Conservation (phyloP, 2,888 invertebrate species). For the Bedellia somnulentella region DNA sequence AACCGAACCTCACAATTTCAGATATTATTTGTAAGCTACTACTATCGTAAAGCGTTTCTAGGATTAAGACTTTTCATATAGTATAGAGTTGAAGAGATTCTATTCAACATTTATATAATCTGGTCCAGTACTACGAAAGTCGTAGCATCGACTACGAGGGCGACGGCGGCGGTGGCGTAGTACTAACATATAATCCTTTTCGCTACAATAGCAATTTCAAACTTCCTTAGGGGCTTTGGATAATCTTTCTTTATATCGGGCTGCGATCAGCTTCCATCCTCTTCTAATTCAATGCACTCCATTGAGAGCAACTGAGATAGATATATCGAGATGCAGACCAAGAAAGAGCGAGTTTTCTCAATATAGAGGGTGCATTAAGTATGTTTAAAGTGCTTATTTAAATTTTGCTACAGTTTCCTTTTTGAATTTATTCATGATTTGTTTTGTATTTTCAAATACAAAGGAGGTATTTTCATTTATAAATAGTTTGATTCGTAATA, state of each 20-base stretch:
- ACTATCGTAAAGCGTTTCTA: too few relatives aligned
- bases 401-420: slow-evolving; percentile 57
- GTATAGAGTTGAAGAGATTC: too few relatives aligned
- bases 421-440: slow-evolving; percentile 60
- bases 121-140: too few relatives aligned
- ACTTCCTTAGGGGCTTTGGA: slow-evolving; percentile 63
- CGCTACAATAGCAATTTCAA: slow-evolving; percentile 64
- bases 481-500: background rate
- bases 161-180: too few relatives aligned
- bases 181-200: slow-evolving; percentile 63
- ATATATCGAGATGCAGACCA: slow-evolving; percentile 23
- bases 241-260: slow-evolving; percentile 63
- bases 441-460: slow-evolving; percentile 3
- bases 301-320: slow-evolving; percentile 22
- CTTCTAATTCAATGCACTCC: slow-evolving; percentile 16
- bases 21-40: too few relatives aligned
- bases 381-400: slow-evolving; percentile 51
- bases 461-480: background rate
- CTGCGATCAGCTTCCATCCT: slow-evolving; percentile 30
- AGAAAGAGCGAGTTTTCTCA: slow-evolving; percentile 48
- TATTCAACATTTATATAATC: too few relatives aligned
- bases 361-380: slow-evolving; percentile 47
- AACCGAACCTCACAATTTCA: too few relatives aligned
- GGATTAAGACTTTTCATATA: too few relatives aligned
- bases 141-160: too few relatives aligned